Conservation (phyloP, 1,140 invertebrate species). For the Euura saliciscinereae region DNA sequence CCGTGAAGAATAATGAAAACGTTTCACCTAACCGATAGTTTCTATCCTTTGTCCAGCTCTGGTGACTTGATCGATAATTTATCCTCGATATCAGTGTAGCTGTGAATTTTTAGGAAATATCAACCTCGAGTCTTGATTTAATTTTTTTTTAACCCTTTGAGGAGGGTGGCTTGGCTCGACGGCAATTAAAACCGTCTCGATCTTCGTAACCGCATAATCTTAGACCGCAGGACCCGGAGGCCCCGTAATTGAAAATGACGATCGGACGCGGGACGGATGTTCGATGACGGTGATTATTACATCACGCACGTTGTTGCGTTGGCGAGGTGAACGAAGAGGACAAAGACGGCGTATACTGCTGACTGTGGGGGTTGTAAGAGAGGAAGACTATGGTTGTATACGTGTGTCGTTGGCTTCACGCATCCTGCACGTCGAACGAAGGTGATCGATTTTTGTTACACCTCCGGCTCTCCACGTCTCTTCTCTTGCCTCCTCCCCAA, state of each 20-base stretch:
- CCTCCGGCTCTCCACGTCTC: conserved; percentile 18
- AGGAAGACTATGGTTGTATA: conserved; percentile 26
- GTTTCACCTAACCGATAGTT: background rate
- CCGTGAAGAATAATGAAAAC: background rate
- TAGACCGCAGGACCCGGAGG: background rate
- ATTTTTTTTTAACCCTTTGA: background rate
- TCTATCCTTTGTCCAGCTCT: background rate
- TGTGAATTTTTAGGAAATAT: background rate
- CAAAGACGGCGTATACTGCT: conserved; percentile 17
- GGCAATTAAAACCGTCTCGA: conserved; percentile 4
- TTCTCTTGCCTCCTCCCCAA: background rate
- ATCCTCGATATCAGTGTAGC: background rate
- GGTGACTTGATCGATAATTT: background rate
- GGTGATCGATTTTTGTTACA: conserved; percentile 6
- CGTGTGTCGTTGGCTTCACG: conserved; percentile 22
- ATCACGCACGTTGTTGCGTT: conserved; percentile 10
- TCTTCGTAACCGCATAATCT: background rate
- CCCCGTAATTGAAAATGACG: conserved; percentile 9
- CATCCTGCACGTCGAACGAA: conserved; percentile 6
- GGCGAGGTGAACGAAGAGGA: background rate
- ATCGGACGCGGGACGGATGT: background rate
- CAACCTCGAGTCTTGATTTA: background rate
- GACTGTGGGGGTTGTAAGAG: background rate
- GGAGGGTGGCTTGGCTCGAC: background rate
- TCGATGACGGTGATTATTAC: conserved; percentile 6